Evolutionary conservation across 2,888 invertebrate species (phyloP), one percentile per base, ranked within the genome.

Genomic region (Teleogryllus oceanicus): DNA sequence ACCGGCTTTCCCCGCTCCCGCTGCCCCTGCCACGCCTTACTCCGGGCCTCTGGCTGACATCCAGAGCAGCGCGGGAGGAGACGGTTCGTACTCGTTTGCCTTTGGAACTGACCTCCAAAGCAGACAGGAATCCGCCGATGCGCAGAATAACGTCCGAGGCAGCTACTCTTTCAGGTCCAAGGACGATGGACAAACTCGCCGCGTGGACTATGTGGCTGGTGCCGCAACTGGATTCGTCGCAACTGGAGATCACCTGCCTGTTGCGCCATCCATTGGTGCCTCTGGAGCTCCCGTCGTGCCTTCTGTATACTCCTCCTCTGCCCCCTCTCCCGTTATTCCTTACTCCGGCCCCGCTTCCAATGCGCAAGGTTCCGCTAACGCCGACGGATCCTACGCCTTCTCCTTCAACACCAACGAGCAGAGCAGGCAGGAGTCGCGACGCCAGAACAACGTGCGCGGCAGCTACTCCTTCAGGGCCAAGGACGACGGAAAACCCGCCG

Each of bases 361-460:
- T 10, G 24, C 16, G 5, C 24, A 8, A 20, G 76, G 21, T 20
- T 20, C 21, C n/a, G 20, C 49, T 18, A 20, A 75, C 4, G 75
- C 81, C 18, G 84, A 84, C 80, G 84, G 83, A 18, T 84, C 85
- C 0, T 85, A 84, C 77, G 85, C 84, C 37, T 87, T 87, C 79
- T 84, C 84, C 62, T 85, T 85, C 74, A 83, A 83, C 76, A 85
- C 86, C 2, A 85, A 83, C 78, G 85, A 85, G 81, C 85, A 86
- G 79, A 82, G 85, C n/a, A 85, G 86, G 51, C 84, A 84, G n/a
- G 86, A 86, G 83, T 84, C 76, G 84, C 85, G 87, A 87, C 84
- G 83, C 83, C 80, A 83, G 18, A 86, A 86, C 74, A 86, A 85
- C 82, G 85, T 83, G 2, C 78, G 74, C 20, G 83, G 83, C 1